Percentiles rank a stretch among this genome's conserved stretches.
Conservation (phyloP, 2,797 vertebrate genomes). For the Pampus argenteus region DNA sequence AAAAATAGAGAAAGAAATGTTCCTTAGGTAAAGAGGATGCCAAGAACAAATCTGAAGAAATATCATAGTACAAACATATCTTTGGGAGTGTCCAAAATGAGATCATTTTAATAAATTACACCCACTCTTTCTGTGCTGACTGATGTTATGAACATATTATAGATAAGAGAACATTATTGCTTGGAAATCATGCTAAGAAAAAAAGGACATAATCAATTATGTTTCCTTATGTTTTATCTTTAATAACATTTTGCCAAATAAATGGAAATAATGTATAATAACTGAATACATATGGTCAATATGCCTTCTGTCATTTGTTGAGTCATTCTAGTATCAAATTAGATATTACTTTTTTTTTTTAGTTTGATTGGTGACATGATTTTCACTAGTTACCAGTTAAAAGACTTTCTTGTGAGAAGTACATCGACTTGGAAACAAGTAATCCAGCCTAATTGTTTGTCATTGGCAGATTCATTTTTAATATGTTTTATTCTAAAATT, state of each 20-base stretch:
- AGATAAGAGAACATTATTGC: neutral
- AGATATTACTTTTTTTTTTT: slow-evolving; percentile 10
- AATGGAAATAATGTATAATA: neutral
- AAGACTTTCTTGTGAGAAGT: neutral
- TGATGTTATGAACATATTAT: neutral
- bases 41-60: neutral
- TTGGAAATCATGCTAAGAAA: neutral
- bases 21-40: slow-evolving; percentile 3
- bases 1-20: too few relatives aligned
- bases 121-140: neutral
- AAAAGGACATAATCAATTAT: neutral
- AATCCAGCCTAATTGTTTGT: neutral
- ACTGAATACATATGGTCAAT: neutral
- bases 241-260: neutral
- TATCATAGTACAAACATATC: slow-evolving; percentile 12
- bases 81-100: slow-evolving; percentile 1
- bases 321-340: neutral
- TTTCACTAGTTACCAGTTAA: neutral
- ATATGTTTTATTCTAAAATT: neutral
- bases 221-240: neutral
- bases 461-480: neutral
- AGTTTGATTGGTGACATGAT: neutral
- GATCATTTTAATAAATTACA: slow-evolving; percentile 18
- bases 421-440: neutral
- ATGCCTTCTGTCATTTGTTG: neutral